phyloP scores from a whole-genome alignment of 2,797 vertebrate genomes.

The Vultur gryphus region DNA sequence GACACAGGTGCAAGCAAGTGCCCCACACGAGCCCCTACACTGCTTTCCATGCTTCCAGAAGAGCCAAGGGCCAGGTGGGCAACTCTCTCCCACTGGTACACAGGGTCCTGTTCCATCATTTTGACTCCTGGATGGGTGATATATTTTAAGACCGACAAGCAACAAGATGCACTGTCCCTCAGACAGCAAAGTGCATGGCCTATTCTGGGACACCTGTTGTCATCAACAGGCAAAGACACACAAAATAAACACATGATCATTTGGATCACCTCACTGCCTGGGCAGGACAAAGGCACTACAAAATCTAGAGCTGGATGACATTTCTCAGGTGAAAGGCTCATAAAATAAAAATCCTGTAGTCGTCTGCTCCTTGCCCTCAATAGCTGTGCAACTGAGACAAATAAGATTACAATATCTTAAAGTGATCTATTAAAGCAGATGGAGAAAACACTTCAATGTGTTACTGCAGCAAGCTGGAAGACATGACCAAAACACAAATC shows the following conservation, averaged over 20 bases:
- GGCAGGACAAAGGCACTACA: neutral
- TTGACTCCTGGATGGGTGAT: neutral
- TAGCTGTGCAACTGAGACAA: neutral
- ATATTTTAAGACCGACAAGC: neutral
- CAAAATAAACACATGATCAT: accelerated
- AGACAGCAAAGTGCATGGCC: neutral
- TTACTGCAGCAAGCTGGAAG: neutral
- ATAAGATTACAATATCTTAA: neutral
- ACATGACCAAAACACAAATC: neutral
- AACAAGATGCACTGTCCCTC: neutral
- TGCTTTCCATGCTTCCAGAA: neutral
- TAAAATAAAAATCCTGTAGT: neutral
- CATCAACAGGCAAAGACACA: neutral
- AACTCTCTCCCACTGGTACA: accelerated
- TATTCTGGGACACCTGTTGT: neutral
- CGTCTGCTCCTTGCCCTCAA: neutral
- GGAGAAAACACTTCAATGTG: neutral
- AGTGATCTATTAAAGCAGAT: neutral
- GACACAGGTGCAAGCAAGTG: neutral
- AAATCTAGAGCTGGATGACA: neutral
- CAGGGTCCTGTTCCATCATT: neutral
- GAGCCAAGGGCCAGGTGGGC: neutral
- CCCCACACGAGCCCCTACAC: accelerated
- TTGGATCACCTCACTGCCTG: neutral
- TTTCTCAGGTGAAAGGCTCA: neutral